phyloP scores from a whole-genome alignment of 2,113 vertebrate genomes.

The Phylloscopus trochilus region DNA sequence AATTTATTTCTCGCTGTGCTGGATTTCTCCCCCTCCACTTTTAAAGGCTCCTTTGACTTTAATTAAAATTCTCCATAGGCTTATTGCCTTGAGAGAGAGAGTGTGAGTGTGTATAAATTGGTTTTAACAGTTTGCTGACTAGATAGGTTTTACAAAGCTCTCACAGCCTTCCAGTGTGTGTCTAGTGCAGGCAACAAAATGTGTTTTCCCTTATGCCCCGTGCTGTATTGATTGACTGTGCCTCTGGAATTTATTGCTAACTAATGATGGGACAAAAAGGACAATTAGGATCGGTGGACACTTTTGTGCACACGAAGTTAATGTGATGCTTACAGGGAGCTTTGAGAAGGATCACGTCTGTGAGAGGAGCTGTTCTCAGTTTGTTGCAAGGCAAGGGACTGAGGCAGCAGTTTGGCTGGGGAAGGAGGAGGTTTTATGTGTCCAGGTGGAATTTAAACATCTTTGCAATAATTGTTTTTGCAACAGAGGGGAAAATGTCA shows the following conservation, averaged over 20 bases:
- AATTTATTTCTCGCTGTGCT: slow-evolving; percentile 67
- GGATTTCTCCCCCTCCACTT: slow-evolving; percentile 46
- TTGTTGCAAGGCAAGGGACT: not conserved
- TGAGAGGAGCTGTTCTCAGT: not conserved
- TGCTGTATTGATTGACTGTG: not conserved
- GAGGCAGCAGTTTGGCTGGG: not conserved
- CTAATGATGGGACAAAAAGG: not conserved
- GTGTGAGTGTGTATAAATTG: slow-evolving; percentile 28
- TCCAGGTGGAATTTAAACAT: slow-evolving; percentile 1
- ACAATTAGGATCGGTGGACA: not conserved
- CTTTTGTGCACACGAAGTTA: not conserved
- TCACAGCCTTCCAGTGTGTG: not conserved
- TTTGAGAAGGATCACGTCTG: not conserved
- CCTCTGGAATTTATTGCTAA: not conserved
- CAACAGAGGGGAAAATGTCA: not conserved
- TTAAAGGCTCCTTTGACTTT: slow-evolving; percentile 67
- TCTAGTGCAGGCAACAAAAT: not conserved
- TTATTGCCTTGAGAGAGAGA: slow-evolving; percentile 24
- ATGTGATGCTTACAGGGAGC: not conserved
- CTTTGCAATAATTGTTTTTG: not conserved
- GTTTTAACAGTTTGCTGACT: slow-evolving; percentile 62
- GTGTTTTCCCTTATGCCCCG: not conserved
- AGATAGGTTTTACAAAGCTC: not conserved
- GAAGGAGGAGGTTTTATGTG: not conserved
- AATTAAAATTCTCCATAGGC: slow-evolving; percentile 69